A percentile compares a stretch with the other conserved stretches of the same genome.
Conservation (phyloP, 1,140 invertebrate genomes). For the Lepidurus couesii region DNA sequence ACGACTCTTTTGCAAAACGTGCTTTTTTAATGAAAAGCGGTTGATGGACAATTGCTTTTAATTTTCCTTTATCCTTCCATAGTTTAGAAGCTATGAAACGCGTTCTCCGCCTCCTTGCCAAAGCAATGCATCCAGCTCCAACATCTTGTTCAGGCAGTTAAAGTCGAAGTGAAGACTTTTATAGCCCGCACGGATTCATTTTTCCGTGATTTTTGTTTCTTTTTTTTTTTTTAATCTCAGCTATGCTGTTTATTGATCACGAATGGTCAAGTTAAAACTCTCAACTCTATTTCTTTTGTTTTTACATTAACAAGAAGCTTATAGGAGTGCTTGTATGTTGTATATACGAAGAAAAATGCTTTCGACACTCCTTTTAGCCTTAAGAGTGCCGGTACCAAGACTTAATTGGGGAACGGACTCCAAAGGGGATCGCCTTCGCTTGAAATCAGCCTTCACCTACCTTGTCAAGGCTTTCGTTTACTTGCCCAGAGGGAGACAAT, state of each 20-base stretch:
- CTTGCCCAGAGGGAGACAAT: background rate
- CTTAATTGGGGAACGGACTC: background rate
- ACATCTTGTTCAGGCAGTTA: slow-evolving; percentile 5
- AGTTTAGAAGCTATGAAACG: background rate
- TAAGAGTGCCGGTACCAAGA: background rate
- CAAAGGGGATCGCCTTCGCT: background rate
- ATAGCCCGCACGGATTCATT: background rate
- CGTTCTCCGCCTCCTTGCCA: background rate
- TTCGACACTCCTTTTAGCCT: background rate
- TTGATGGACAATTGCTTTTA: background rate
- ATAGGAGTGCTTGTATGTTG: background rate
- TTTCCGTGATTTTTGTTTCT: background rate
- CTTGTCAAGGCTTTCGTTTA: background rate
- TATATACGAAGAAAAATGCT: background rate
- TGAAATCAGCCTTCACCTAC: slow-evolving; percentile 17
- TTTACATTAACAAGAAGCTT: background rate
- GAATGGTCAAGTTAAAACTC: background rate
- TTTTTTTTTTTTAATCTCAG: background rate
- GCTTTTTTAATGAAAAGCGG: too few relatives aligned
- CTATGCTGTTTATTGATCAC: background rate
- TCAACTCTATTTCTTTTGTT: background rate
- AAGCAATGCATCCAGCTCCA: background rate
- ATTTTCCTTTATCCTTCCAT: background rate
- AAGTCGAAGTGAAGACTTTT: slow-evolving; percentile 6
- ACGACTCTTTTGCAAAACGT: too few relatives aligned